A percentile compares a stretch with the other conserved stretches of the same genome.
Conservation (phyloP, 2,888 invertebrate species). For the Crepidodera aurea region DNA sequence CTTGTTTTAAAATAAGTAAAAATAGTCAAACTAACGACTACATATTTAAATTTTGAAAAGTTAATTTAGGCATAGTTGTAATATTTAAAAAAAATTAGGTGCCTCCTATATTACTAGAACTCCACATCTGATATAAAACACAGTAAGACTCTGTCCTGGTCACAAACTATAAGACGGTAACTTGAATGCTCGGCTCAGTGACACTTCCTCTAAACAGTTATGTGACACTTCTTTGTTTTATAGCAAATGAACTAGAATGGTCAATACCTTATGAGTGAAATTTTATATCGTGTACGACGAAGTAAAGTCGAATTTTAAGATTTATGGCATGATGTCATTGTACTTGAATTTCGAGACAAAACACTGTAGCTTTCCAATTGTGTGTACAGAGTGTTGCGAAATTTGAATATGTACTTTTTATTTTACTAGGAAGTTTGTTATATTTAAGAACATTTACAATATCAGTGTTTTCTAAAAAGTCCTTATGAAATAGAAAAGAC, state of each 20-base stretch:
- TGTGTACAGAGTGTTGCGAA: background rate
- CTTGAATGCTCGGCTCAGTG: slow-evolving; percentile 18
- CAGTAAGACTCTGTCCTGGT: background rate
- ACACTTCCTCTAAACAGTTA: slow-evolving; percentile 31
- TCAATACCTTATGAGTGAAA: slow-evolving; percentile 5
- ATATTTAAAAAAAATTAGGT: too few relatives aligned
- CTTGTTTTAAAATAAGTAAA: too few relatives aligned
- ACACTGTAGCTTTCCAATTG: background rate
- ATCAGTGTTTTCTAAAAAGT: too few relatives aligned
- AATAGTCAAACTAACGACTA: too few relatives aligned
- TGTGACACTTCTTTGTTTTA: slow-evolving; percentile 35
- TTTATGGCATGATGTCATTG: slow-evolving; percentile 2
- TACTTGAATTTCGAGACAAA: slow-evolving; percentile 1
- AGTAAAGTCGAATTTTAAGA: background rate
- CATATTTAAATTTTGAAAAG: too few relatives aligned
- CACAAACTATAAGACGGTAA: slow-evolving; percentile 7
- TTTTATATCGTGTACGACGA: background rate
- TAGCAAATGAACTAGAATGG: slow-evolving; percentile 20
- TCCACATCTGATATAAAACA: background rate
- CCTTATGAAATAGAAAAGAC: too few relatives aligned
- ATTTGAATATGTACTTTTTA: too few relatives aligned
- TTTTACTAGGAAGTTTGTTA: too few relatives aligned
- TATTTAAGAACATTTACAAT: too few relatives aligned
- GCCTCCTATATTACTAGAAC: too few relatives aligned
- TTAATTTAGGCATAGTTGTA: too few relatives aligned